phyloP scores from a whole-genome alignment of 2,113 vertebrate genomes.

The Podarcis raffonei region DNA sequence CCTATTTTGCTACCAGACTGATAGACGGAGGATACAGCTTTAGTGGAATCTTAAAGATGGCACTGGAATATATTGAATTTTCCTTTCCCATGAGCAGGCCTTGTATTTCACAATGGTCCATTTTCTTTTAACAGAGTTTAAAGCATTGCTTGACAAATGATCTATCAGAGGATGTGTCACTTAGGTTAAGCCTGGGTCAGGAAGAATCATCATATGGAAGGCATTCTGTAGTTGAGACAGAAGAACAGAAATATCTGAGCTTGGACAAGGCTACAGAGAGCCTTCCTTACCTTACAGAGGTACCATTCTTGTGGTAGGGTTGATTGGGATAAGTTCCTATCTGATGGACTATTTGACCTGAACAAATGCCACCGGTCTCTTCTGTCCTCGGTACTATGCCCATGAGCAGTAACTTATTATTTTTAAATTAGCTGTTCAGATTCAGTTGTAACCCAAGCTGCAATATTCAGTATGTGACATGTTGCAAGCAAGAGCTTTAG shows the following conservation, averaged over 20 bases:
- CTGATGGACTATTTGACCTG: neutral
- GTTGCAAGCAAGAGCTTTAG: neutral
- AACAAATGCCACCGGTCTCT: neutral
- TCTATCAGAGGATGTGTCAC: slow-evolving; percentile 85
- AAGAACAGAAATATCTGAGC: slow-evolving; percentile 57
- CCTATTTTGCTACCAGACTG: neutral
- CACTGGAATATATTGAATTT: neutral
- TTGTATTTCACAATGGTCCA: neutral
- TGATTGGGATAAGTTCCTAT: neutral
- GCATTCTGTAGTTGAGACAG: slow-evolving; percentile 47
- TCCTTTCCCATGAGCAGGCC: neutral
- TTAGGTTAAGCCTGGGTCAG: slow-evolving; percentile 80
- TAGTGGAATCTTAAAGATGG: neutral
- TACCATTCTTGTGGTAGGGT: neutral
- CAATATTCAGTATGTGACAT: fast-evolving
- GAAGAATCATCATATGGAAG: slow-evolving; percentile 60
- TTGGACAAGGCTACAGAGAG: slow-evolving; percentile 75
- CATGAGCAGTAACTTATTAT: neutral
- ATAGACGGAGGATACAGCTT: neutral
- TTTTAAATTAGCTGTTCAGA: neutral
- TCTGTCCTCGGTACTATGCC: neutral
- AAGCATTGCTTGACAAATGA: slow-evolving; percentile 77
- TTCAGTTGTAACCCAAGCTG: neutral
- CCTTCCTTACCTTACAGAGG: slow-evolving; percentile 72
- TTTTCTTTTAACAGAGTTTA: slow-evolving; percentile 61